Evolutionary conservation across 2,888 invertebrate genomes (phyloP), one percentile per base, ranked within the genome.

Genomic region (Melieria picta): DNA sequence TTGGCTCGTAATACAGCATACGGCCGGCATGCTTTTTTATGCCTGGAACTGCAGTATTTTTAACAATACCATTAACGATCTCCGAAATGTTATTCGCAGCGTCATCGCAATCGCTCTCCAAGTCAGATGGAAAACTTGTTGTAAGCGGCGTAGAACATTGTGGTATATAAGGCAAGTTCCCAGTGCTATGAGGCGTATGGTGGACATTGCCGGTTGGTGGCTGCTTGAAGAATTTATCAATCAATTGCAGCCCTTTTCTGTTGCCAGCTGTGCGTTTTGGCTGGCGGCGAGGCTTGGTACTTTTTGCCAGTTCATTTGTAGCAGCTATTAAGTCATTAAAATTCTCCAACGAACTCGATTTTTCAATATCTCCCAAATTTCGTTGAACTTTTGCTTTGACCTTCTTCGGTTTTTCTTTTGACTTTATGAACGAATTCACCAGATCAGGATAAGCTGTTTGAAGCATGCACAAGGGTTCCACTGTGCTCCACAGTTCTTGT

Each of bases 391-490:
- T 67, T 56, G 10, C 81, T 45, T 42, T 10, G 30, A 42, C 84
- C 78, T 87, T 88, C 79, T 89, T 90, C 0, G 81, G 85, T 74
- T 89, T 88, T 84, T 91, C 89, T 73, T 90, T 89, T 47, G 88
- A 87, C 74, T 89, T 89, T 76, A 91, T 88, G 78, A 89, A 93
- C 4, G 81, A 81, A 62, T 90, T 87, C 0, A 92, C 92, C 70
- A 93, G 72, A 1, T 89, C 85, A 30, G 92, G 91, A 84, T 92
- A 93, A 63, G 91, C 90, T 76, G 86, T 83, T 50, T 88, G 86
- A 78, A 94, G 89, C 30, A 91, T 84, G 74, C 89, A 87, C 82
- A 91, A 90, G 0, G 93, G 91, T 82, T 94, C 94, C 45, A 91
- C 89, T 1, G 93, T 92, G 0, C 90, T 89, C 89, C 91, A 92